A percentile compares a stretch with the other conserved stretches of the same genome.
Conservation (phyloP, 2,888 invertebrate genomes). For the Eupithecia vulgata region DNA sequence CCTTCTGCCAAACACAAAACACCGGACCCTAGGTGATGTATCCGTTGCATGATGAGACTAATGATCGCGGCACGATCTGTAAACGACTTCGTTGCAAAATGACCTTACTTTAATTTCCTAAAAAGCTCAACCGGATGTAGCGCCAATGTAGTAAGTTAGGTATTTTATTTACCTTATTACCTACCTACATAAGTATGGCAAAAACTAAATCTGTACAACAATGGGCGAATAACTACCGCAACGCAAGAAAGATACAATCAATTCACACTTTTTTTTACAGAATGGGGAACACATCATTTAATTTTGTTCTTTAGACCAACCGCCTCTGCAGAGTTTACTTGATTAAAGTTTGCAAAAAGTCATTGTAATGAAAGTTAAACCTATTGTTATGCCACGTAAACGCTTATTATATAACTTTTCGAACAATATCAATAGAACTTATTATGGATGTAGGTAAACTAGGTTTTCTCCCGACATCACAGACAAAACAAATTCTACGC, state of each 20-base stretch:
- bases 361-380: slow-evolving; percentile 38
- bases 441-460: slow-evolving; percentile 38
- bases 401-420: slow-evolving; percentile 40
- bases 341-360: slow-evolving; percentile 40
- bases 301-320: slow-evolving; percentile 38
- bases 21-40: slow-evolving; percentile 45
- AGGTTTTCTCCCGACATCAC: slow-evolving; percentile 33
- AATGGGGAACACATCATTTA: slow-evolving; percentile 39
- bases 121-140: slow-evolving; percentile 40
- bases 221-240: slow-evolving; percentile 34
- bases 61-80: slow-evolving; percentile 45
- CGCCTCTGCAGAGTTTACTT: slow-evolving; percentile 35
- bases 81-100: slow-evolving; percentile 35
- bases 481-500: slow-evolving; percentile 21
- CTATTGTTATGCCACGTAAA: slow-evolving; percentile 40
- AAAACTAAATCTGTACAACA: slow-evolving; percentile 30
- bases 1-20: slow-evolving; percentile 37
- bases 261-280: slow-evolving; percentile 42
- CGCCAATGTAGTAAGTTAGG: slow-evolving; percentile 17
- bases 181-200: slow-evolving; percentile 24
- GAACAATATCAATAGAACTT: slow-evolving; percentile 37
- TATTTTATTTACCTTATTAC: slow-evolving; percentile 38
- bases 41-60: slow-evolving; percentile 43
- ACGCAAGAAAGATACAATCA: slow-evolving; percentile 26
- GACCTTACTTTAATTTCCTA: slow-evolving; percentile 42